Evolutionary conservation across 2,888 invertebrate genomes (phyloP).

Genomic region (Gisinianus flammeolus): DNA sequence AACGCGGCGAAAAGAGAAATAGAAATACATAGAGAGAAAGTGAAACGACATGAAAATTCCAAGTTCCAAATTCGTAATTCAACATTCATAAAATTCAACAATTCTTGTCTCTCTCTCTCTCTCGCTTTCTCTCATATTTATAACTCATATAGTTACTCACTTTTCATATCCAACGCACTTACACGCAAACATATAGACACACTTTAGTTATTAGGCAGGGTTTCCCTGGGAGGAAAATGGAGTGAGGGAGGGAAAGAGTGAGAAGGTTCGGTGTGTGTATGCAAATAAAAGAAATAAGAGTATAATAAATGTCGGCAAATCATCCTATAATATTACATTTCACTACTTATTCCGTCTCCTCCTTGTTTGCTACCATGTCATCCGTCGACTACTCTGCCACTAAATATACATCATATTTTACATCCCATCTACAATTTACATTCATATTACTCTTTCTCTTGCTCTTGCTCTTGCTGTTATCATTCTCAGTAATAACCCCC

Average conservation of each 20-base stretch:
- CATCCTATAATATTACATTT: not conserved
- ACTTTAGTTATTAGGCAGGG: too few relatives aligned
- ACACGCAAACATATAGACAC: too few relatives aligned
- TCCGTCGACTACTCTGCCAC: not conserved
- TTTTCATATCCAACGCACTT: not conserved
- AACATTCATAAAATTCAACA: slow-evolving; percentile 2
- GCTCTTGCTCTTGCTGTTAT: not conserved
- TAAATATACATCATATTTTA: not conserved
- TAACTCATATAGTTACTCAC: too few relatives aligned
- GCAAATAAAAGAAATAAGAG: not conserved
- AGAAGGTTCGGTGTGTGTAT: not conserved
- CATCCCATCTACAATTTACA: not conserved
- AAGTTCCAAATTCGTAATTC: not conserved
- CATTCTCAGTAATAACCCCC: too few relatives aligned
- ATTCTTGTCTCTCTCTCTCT: not conserved
- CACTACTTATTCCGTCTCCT: too few relatives aligned
- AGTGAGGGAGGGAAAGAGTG: not conserved
- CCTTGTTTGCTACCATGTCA: too few relatives aligned
- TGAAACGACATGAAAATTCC: slow-evolving; percentile 2
- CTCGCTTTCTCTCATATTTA: too few relatives aligned
- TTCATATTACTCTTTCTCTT: not conserved
- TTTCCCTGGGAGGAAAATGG: too few relatives aligned
- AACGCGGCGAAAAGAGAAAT: slow-evolving; percentile 8
- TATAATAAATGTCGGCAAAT: not conserved
- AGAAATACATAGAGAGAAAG: slow-evolving; percentile 11